These are phyloP conservation scores for Neoitamus cyanurus DNA, from an alignment of 2,888 invertebrate species.

Conservation along the genomic window DNA sequence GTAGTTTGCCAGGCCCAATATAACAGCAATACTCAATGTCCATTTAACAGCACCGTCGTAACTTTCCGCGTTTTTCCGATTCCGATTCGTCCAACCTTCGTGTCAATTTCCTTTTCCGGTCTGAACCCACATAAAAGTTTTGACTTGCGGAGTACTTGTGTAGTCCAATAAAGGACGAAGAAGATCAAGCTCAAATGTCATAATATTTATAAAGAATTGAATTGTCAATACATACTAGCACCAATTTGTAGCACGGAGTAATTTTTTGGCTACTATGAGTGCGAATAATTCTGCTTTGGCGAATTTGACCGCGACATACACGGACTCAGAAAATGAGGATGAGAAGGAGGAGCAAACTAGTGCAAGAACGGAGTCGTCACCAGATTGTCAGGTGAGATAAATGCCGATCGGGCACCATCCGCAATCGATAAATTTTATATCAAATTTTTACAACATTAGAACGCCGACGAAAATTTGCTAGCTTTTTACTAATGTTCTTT, in stretches of 20 bases:
- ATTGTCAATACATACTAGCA: not conserved
- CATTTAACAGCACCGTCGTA: too few species aligned
- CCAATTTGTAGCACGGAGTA: not conserved
- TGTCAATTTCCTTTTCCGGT: not conserved
- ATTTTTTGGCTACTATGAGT: constrained; percentile 51
- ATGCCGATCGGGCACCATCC: not conserved
- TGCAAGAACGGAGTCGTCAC: constrained; percentile 66
- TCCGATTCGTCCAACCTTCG: not conserved
- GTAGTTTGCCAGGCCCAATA: too few species aligned
- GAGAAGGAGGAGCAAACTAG: constrained; percentile 69
- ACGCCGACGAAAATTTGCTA: too few species aligned
- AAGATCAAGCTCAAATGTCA: not conserved
- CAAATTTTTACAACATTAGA: not conserved
- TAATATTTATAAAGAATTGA: not conserved
- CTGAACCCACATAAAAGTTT: not conserved
- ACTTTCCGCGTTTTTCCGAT: too few species aligned
- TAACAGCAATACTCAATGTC: too few species aligned
- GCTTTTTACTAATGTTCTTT: not conserved
- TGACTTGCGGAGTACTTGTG: not conserved
- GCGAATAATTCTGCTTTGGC: constrained; percentile 73
- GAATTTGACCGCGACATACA: constrained; percentile 88
- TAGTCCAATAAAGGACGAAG: not conserved
- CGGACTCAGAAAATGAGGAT: constrained; percentile 91
- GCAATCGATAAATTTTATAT: not conserved
- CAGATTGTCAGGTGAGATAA: constrained; percentile 58